A percentile compares a stretch with the other conserved stretches of the same genome.
These are phyloP conservation scores for Ryuthela nishihirai DNA, from an alignment of 2,888 invertebrate genomes.

Conservation along the genomic window DNA sequence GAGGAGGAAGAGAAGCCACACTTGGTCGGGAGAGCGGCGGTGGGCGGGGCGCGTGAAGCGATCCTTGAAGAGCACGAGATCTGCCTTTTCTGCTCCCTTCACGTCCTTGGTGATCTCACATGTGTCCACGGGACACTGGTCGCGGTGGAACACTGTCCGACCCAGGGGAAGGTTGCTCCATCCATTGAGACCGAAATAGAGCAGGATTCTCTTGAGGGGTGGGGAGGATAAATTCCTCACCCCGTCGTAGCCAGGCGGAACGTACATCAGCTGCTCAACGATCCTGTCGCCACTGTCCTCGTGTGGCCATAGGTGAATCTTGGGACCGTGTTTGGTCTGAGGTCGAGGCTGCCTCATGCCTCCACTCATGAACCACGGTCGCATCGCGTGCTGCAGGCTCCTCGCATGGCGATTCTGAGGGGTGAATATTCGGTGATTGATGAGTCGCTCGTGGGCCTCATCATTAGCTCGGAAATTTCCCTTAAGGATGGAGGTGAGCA, in stretches of 20 bases:
- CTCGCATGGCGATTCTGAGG: not conserved
- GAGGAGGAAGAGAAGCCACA: conserved; percentile 89
- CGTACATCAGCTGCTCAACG: conserved; percentile 79
- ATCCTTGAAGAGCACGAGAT: conserved; percentile 82
- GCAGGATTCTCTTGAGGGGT: conserved; percentile 62
- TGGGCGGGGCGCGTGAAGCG: conserved; percentile 47
- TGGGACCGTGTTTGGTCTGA: not conserved
- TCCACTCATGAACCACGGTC: conserved; percentile 34
- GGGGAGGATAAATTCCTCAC: not conserved
- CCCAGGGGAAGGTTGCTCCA: conserved; percentile 67
- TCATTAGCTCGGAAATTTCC: too few species aligned
- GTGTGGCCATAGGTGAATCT: conserved; percentile 63
- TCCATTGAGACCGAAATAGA: conserved; percentile 72
- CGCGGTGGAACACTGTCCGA: conserved; percentile 62
- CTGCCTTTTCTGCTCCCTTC: conserved; percentile 68
- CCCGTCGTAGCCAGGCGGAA: conserved; percentile 58
- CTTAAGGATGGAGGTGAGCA: too few species aligned
- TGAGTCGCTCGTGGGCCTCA: too few species aligned
- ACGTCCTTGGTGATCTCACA: conserved; percentile 76
- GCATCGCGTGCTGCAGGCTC: not conserved
- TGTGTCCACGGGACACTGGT: conserved; percentile 80
- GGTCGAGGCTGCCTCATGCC: conserved; percentile 11
- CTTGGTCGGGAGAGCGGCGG: conserved; percentile 47
- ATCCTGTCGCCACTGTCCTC: conserved; percentile 71
- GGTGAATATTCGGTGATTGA: too few species aligned